Conservation (phyloP, 2,797 vertebrate species). For the Platyrinchus mystaceus region DNA sequence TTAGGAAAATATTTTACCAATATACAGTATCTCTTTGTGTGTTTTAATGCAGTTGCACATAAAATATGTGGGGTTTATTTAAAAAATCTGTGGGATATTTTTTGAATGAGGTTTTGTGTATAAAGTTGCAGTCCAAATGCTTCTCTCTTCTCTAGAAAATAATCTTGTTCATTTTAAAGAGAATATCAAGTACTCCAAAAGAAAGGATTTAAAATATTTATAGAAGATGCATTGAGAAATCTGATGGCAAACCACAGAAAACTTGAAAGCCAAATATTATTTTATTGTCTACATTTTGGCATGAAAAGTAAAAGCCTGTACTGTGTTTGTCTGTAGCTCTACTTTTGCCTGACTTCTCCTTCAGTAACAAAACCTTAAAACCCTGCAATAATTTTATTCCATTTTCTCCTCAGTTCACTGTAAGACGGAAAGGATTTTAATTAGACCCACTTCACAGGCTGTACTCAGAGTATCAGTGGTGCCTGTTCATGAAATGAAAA, state of each 20-base stretch:
- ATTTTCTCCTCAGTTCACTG: not conserved
- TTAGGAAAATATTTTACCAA: not conserved
- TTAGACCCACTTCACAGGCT: not conserved
- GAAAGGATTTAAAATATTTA: not conserved
- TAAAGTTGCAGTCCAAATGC: not conserved
- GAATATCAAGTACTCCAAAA: not conserved
- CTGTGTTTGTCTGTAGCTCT: not conserved
- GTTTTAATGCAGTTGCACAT: not conserved
- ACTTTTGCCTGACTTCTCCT: not conserved
- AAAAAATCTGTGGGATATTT: not conserved
- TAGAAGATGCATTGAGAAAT: not conserved
- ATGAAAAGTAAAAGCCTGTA: not conserved
- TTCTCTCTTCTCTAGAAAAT: not conserved
- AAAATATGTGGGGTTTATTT: not conserved
- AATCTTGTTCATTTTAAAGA: not conserved
- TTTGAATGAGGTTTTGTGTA: not conserved
- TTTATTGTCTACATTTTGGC: not conserved
- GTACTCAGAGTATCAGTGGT: not conserved
- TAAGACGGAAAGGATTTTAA: slow-evolving; percentile 16
- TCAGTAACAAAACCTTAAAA: not conserved
- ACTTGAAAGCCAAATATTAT: not conserved
- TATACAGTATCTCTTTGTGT: not conserved
- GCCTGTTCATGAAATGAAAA: not conserved
- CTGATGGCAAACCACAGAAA: not conserved
- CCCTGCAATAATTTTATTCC: not conserved